Evolutionary conservation across 2,797 vertebrate species (phyloP), one percentile per base, ranked within the genome.

Genomic region (Macrochelys suwanniensis): DNA sequence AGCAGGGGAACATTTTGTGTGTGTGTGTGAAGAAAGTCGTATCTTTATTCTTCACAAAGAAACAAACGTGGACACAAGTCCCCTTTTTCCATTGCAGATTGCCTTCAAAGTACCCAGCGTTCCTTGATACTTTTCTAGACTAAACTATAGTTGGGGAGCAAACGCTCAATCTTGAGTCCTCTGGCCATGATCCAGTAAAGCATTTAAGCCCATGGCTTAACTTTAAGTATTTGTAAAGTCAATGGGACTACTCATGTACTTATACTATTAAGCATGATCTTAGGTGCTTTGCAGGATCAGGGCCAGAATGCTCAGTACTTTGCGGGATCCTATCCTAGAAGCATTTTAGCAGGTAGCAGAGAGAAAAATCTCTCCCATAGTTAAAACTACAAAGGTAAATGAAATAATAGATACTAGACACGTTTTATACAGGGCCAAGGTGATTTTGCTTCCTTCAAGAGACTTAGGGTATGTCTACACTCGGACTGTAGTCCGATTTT

Each of bases 201-300:
- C 42, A 45, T 28, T 47, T 42, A 76, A 76, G 25, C 42, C 71
- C 71, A 47, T 47, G 42, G 42, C 5, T 76, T 47, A 76, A 76
- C 12, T 76, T 76, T 76, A 76, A 76, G 23, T 12, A 76, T 5
- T 47, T 47, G 42, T 74, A 13, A 42, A 47, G 13, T 47, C 45
- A 28, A 7, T 47, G 25, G 42, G 23, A 45, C 42, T 45, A 47
- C 23, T 76, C 11, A 25, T 45, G 25, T 76, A 23, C 61, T 82
- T 54, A 49, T 54, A 2, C 5, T 0, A 1, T 42, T 54, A 49
- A 33, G 1, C 7, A 1, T 0, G 0, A 3, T 3, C 4, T 0
- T 4, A 19, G 65, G 65, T 68, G 19, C 65, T 68, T 21, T 68
- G 28, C n/a, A 68, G 68, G 68, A 37, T 21, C 68, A 71, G 23